Conservation (phyloP, 2,888 invertebrate species). For the Leucozona laternaria region DNA sequence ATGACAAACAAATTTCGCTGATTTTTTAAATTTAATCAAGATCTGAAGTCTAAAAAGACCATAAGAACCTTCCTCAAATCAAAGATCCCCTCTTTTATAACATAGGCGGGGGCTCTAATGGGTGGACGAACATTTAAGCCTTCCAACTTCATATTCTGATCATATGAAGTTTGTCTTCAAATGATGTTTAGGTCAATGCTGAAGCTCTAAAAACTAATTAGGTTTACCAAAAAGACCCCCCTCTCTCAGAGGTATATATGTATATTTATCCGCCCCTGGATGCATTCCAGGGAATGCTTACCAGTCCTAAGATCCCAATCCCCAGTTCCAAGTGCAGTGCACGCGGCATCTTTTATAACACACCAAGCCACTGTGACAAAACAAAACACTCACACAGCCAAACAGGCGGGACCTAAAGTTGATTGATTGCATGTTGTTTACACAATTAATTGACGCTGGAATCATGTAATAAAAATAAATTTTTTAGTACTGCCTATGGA, state of each 20-base stretch:
- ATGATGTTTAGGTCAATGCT: no score
- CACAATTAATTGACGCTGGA: conserved; percentile 73
- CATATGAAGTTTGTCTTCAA: no score
- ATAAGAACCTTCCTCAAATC: no score
- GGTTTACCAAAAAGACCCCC: background rate
- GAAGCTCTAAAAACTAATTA: background rate
- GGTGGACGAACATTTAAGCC: no score
- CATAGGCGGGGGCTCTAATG: no score
- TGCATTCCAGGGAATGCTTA: conserved; percentile 21
- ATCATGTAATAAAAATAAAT: conserved; percentile 73
- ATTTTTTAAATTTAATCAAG: no score
- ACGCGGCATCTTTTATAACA: conserved; percentile 56
- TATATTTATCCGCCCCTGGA: background rate
- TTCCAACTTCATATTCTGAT: no score
- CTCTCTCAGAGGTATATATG: background rate
- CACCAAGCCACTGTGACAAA: conserved; percentile 57
- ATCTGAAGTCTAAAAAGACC: no score
- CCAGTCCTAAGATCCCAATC: background rate
- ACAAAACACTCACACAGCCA: conserved; percentile 51
- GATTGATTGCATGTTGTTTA: conserved; percentile 76
- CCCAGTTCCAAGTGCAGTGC: conserved; percentile 24
- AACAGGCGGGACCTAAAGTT: conserved; percentile 42
- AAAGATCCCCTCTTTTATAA: no score
- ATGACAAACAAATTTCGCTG: no score
- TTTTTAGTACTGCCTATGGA: conserved; percentile 46